Percentiles rank a stretch among this genome's conserved stretches.
phyloP scores from a whole-genome alignment of 2,113 vertebrate species.

The Passer domesticus region DNA sequence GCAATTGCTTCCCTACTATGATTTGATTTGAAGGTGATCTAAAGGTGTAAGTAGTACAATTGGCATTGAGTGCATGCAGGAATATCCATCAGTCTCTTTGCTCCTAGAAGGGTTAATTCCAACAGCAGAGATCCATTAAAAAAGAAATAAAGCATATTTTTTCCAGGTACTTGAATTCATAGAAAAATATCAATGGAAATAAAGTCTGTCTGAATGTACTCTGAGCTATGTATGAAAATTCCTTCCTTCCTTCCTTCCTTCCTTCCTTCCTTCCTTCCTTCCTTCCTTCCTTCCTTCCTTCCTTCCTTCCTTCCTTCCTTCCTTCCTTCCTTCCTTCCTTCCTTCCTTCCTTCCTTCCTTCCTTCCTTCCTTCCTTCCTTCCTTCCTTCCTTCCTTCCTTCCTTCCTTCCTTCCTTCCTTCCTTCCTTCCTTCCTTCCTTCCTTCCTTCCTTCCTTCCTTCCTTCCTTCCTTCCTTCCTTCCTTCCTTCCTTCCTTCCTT shows the following conservation, averaged over 20 bases:
- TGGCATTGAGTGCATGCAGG: background rate
- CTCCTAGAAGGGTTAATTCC: background rate
- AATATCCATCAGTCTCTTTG: background rate
- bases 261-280: background rate
- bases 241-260: background rate
- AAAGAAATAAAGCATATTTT: background rate
- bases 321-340: background rate
- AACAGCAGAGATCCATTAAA: background rate
- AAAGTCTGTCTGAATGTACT: background rate
- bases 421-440: background rate
- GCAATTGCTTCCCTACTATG: background rate
- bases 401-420: background rate
- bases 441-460: background rate
- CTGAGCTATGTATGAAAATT: background rate
- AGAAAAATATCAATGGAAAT: background rate
- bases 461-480: background rate
- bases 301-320: background rate
- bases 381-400: background rate
- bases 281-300: background rate
- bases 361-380: background rate
- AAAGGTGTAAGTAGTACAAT: background rate
- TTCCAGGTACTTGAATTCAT: background rate
- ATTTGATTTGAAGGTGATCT: slow-evolving; percentile 12
- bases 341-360: background rate
- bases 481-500: background rate